Conservation (phyloP, 2,113 vertebrate genomes). For the Hippocampus zosterae region DNA sequence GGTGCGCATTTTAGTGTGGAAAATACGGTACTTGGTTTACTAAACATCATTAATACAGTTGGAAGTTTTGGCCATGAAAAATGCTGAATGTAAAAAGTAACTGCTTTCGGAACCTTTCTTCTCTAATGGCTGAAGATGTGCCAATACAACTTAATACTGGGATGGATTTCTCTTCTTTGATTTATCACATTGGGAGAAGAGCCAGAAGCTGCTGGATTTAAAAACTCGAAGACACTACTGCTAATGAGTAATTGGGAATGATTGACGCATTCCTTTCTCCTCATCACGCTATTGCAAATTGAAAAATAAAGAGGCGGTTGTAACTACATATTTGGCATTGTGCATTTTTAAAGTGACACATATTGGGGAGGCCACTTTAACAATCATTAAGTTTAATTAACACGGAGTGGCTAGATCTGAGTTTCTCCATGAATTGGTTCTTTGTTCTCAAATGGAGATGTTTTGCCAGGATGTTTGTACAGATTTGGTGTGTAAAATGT, state of each 20-base stretch:
- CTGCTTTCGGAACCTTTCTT: not conserved
- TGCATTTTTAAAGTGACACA: not conserved
- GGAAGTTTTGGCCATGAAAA: not conserved
- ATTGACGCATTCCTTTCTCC: constrained; percentile 15
- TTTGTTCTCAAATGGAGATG: not conserved
- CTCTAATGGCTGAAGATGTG: constrained; percentile 12
- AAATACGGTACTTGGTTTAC: not conserved
- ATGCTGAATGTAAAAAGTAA: not conserved
- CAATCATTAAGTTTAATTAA: not conserved
- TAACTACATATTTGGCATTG: not conserved
- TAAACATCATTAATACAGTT: not conserved
- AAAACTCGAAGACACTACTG: constrained; percentile 23
- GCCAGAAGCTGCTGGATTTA: constrained; percentile 18
- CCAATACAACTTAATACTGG: constrained; percentile 10
- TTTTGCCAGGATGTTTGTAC: no score
- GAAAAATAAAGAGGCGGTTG: constrained; percentile 4
- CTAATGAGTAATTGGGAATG: constrained; percentile 10
- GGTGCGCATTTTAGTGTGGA: no score
- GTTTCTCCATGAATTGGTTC: not conserved
- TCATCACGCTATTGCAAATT: constrained; percentile 13
- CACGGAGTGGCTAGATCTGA: not conserved
- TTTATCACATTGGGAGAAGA: constrained; percentile 13
- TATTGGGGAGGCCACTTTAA: not conserved
- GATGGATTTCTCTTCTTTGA: constrained; percentile 20
- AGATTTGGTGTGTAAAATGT: not conserved